Conservation (phyloP, 2,797 vertebrate species). For the Anisognathus igniventris region DNA sequence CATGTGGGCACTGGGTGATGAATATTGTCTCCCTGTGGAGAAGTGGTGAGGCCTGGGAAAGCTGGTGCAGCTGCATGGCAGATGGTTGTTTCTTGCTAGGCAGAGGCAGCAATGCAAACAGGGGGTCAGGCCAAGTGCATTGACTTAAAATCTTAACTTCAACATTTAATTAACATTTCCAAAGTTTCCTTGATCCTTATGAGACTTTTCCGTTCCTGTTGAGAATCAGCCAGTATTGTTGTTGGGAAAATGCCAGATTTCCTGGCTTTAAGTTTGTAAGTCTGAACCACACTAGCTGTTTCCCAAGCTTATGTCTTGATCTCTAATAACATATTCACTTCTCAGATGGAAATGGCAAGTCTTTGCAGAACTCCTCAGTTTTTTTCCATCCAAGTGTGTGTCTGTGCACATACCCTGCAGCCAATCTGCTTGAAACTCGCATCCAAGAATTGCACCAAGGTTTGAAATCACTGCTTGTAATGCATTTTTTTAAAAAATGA, state of each 20-base stretch:
- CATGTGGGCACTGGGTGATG: rapidly evolving
- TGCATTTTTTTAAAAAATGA: background rate
- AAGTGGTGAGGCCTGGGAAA: background rate
- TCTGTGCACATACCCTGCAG: background rate
- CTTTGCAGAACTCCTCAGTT: background rate
- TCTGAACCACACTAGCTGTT: background rate
- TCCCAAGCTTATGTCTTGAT: background rate
- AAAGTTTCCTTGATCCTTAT: background rate
- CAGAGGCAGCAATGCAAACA: background rate
- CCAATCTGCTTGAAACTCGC: background rate
- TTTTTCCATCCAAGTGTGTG: background rate
- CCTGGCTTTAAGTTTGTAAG: background rate
- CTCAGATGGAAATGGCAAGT: background rate
- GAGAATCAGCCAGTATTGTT: background rate
- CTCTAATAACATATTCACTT: background rate
- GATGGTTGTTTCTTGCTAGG: background rate
- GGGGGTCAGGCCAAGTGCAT: background rate
- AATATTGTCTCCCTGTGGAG: background rate
- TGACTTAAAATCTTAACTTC: background rate
- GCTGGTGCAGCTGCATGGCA: background rate
- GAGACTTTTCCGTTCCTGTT: background rate
- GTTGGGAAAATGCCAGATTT: background rate
- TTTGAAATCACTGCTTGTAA: background rate
- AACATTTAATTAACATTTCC: background rate
- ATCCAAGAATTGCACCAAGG: background rate